phyloP scores from a whole-genome alignment of 2,797 vertebrate species.

The Kryptolebias ocellatus region DNA sequence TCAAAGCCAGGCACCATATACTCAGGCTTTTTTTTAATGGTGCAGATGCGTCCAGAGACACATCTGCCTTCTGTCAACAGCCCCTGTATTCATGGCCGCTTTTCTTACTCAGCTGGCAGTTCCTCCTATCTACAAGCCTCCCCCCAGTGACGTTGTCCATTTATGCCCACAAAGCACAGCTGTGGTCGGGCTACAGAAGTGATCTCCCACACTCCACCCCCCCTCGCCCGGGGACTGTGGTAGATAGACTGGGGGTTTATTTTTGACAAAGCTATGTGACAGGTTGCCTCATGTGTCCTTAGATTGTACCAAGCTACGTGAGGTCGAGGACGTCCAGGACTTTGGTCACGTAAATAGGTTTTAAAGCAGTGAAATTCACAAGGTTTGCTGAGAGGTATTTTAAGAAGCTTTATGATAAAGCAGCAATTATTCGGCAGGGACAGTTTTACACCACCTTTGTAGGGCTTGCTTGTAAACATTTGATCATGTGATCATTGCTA shows the following conservation, averaged over 20 bases:
- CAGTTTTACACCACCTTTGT: slow-evolving; percentile 29
- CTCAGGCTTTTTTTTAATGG: background rate
- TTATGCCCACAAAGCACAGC: slow-evolving; percentile 49
- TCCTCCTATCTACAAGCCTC: slow-evolving; percentile 16
- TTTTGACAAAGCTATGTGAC: slow-evolving; percentile 61
- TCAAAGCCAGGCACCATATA: background rate
- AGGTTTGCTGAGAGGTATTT: slow-evolving; percentile 54
- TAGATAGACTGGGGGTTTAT: slow-evolving; percentile 51
- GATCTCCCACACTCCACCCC: background rate
- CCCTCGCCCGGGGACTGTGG: slow-evolving; percentile 12
- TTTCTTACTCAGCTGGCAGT: slow-evolving; percentile 39
- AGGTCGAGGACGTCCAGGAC: slow-evolving; percentile 20
- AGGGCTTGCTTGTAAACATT: slow-evolving; percentile 31
- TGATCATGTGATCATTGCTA: slow-evolving; percentile 23
- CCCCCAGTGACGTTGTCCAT: slow-evolving; percentile 26
- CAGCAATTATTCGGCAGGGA: slow-evolving; percentile 12
- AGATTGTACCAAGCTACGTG: slow-evolving; percentile 30
- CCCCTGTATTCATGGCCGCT: slow-evolving; percentile 29
- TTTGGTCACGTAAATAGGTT: slow-evolving; percentile 20
- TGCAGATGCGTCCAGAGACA: slow-evolving; percentile 17
- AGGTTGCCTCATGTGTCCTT: slow-evolving; percentile 60
- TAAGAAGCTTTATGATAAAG: slow-evolving; percentile 63
- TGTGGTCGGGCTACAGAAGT: slow-evolving; percentile 29
- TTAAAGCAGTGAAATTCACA: slow-evolving; percentile 25
- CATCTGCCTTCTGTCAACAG: slow-evolving; percentile 41